A percentile compares a stretch with the other conserved stretches of the same genome.
phyloP scores from a whole-genome alignment of 2,797 vertebrate species.

The Chiloscyllium punctatum region DNA sequence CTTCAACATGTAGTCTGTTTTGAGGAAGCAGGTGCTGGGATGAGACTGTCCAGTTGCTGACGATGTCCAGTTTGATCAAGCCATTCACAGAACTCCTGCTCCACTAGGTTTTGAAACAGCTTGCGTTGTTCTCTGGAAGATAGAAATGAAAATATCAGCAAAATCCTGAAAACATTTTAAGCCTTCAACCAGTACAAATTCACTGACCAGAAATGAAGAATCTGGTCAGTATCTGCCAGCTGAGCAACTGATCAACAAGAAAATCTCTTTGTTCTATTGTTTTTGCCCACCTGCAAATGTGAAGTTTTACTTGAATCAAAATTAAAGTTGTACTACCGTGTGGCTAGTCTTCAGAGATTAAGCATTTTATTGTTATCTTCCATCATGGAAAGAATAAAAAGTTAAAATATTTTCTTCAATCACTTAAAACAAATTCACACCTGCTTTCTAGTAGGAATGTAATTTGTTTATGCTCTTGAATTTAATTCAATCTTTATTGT shows the following conservation, averaged over 20 bases:
- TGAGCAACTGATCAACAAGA: background rate
- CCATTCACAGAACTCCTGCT: conserved; percentile 87
- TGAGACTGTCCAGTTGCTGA: conserved; percentile 83
- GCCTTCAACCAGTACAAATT: background rate
- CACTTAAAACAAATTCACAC: background rate
- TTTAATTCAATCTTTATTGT: background rate
- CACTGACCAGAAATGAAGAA: background rate
- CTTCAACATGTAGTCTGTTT: conserved; percentile 47
- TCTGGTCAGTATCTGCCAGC: background rate
- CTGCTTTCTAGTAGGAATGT: background rate
- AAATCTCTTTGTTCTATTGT: background rate
- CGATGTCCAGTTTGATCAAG: conserved; percentile 73
- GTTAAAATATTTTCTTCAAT: background rate
- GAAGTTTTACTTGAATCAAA: background rate
- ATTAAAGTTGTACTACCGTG: background rate
- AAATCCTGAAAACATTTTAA: background rate
- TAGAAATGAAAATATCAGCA: conserved; percentile 37
- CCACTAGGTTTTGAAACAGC: conserved; percentile 78
- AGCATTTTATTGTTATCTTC: background rate
- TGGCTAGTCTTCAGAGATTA: background rate
- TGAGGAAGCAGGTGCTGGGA: conserved; percentile 55
- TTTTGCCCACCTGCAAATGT: background rate
- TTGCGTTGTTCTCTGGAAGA: conserved; percentile 74
- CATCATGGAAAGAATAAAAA: background rate
- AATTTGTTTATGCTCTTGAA: background rate